A percentile compares a stretch with the other conserved stretches of the same genome.
phyloP scores from a whole-genome alignment of 2,797 vertebrate genomes.

The Pipistrellus pipistrellus region DNA sequence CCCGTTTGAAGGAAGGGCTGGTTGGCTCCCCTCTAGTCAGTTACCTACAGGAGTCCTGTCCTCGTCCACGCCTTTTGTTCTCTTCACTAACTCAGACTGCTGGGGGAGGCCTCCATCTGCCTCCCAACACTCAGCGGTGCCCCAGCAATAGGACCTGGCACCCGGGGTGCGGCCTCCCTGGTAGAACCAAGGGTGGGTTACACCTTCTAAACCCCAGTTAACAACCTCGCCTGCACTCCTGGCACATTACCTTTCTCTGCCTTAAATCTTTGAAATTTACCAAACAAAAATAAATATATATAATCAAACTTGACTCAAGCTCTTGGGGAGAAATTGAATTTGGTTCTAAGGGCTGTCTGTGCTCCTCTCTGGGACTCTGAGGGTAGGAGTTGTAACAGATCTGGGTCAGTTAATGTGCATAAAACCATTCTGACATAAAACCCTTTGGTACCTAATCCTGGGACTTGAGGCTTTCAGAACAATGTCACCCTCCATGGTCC shows the following conservation, averaged over 20 bases:
- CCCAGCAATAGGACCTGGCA: background rate
- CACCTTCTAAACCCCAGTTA: background rate
- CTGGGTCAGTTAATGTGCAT: background rate
- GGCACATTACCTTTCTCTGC: slow-evolving; percentile 69
- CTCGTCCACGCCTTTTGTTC: slow-evolving; percentile 4
- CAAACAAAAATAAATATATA: slow-evolving; percentile 78
- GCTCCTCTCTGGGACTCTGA: background rate
- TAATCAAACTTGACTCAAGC: slow-evolving; percentile 42
- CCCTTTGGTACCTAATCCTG: background rate
- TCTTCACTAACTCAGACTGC: slow-evolving; percentile 27
- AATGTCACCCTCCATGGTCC: background rate
- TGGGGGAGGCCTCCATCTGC: background rate
- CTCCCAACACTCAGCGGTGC: background rate
- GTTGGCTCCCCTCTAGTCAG: background rate
- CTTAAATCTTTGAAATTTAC: slow-evolving; percentile 78
- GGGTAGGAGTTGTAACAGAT: background rate
- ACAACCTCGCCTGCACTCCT: slow-evolving; percentile 43
- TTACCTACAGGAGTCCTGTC: background rate
- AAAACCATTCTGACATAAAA: background rate
- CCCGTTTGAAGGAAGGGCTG: background rate
- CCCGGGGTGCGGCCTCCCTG: background rate
- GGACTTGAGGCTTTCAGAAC: background rate
- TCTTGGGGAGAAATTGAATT: slow-evolving; percentile 18
- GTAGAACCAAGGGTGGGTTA: background rate
- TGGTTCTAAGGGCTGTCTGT: background rate